A percentile compares a stretch with the other conserved stretches of the same genome.
Conservation (phyloP, 2,113 vertebrate genomes). For the Chaetodon trifascialis region DNA sequence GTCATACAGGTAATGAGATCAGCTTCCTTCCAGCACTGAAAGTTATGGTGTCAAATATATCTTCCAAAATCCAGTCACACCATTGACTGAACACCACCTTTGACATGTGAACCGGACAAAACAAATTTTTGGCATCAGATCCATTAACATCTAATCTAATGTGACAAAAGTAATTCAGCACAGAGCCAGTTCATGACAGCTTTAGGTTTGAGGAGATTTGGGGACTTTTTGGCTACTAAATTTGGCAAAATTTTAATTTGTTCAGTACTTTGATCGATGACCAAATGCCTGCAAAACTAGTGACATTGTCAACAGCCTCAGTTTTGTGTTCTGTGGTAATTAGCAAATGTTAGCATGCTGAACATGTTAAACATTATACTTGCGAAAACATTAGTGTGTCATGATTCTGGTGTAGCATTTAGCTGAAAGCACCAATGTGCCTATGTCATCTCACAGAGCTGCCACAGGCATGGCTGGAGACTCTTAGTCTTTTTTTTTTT, state of each 20-base stretch:
- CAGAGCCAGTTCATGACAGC: not conserved
- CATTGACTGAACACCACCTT: not conserved
- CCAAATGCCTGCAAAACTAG: no score
- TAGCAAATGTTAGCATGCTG: no score
- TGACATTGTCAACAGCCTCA: no score
- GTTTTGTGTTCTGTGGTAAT: no score
- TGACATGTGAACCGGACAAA: not conserved
- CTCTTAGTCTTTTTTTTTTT: no score
- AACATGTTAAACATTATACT: no score
- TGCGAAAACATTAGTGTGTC: no score
- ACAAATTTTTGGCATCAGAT: not conserved
- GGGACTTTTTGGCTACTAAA: not conserved
- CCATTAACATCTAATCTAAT: not conserved
- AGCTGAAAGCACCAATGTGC: not conserved
- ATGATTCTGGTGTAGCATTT: not conserved
- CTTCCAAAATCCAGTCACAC: not conserved
- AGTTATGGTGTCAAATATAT: not conserved
- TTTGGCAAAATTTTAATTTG: not conserved
- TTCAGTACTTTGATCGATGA: no score
- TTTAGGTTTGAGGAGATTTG: not conserved
- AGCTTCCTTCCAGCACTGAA: not conserved
- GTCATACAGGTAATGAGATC: constrained; percentile 78
- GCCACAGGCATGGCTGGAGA: no score
- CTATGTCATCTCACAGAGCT: not conserved
- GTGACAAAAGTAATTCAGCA: not conserved